These are phyloP conservation scores for Cydia strobilella DNA, from an alignment of 1,140 invertebrate species.

Conservation along the genomic window DNA sequence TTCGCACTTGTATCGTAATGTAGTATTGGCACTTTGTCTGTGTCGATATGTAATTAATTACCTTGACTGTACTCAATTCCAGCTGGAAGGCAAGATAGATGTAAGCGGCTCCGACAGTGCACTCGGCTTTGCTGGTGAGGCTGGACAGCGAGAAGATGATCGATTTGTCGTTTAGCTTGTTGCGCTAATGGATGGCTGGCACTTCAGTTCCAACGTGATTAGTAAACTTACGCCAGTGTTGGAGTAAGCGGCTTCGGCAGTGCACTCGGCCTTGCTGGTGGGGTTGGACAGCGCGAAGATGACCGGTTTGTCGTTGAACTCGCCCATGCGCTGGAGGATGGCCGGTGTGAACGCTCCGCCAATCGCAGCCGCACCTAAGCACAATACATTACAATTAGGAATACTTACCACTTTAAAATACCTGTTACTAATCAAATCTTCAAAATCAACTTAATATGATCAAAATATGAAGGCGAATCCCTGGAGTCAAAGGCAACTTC, in stretches of 20 bases:
- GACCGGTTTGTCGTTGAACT: conserved; percentile 88
- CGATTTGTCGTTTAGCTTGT: background rate
- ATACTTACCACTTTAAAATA: background rate
- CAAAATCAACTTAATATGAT: too few relatives aligned
- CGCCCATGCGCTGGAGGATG: conserved; percentile 91
- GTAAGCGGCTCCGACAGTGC: conserved; percentile 97
- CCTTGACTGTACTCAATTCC: too few relatives aligned
- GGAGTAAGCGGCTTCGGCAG: conserved; percentile 95
- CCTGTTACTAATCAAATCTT: too few relatives aligned
- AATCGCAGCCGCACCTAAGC: conserved; percentile 88
- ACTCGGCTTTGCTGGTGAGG: conserved; percentile 97
- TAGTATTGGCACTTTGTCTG: background rate
- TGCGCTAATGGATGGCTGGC: too few relatives aligned
- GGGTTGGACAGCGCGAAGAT: conserved; percentile 99
- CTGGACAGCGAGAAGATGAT: conserved; percentile 95
- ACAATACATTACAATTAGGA: conserved; percentile 24
- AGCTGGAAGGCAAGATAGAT: too few relatives aligned
- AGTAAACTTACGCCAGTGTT: conserved; percentile 85
- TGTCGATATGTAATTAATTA: too few relatives aligned
- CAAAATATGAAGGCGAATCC: too few relatives aligned
- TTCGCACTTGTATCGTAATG: too few relatives aligned
- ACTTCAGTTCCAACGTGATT: background rate
- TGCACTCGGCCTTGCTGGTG: conserved; percentile 97
- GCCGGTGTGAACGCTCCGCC: conserved; percentile 92
- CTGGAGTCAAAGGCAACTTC: too few relatives aligned